Evolutionary conservation across 2,113 vertebrate genomes (phyloP).

Genomic region (Rhinoderma darwinii): DNA sequence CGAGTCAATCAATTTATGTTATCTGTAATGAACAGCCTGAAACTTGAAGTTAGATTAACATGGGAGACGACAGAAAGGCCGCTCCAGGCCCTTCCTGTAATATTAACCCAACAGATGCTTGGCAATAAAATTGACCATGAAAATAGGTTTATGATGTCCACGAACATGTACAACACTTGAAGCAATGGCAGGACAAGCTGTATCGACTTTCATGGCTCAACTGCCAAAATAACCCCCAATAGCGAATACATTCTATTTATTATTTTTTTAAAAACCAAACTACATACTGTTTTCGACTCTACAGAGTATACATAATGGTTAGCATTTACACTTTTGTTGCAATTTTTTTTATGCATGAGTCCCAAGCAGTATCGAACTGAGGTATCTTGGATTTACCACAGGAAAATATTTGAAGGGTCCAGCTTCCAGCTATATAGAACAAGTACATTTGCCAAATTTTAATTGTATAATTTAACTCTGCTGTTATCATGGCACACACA

Average conservation of each 20-base stretch:
- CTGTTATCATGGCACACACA: background rate
- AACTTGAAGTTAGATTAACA: conserved; percentile 25
- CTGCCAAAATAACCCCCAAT: background rate
- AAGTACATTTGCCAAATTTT: too few species aligned
- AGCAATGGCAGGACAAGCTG: background rate
- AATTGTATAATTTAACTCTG: too few species aligned
- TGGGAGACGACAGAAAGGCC: background rate
- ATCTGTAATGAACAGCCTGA: conserved; percentile 23
- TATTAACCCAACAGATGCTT: conserved; percentile 30
- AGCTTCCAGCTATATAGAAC: background rate
- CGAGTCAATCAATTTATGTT: conserved; percentile 15
- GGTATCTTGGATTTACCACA: background rate
- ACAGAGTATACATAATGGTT: too few species aligned
- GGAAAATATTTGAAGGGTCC: background rate
- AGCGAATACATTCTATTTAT: too few species aligned
- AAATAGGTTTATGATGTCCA: conserved; percentile 2
- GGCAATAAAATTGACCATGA: background rate
- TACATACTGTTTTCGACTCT: background rate
- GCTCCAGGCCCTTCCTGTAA: conserved; percentile 17
- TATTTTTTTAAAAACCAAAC: background rate
- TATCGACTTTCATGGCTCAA: background rate
- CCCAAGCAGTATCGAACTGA: background rate
- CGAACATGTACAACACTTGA: background rate
- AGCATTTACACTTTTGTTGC: background rate
- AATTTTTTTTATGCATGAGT: background rate